A percentile compares a stretch with the other conserved stretches of the same genome.
These are phyloP conservation scores for Platyscapa corneri DNA, from an alignment of 1,140 invertebrate genomes.

Conservation along the genomic window DNA sequence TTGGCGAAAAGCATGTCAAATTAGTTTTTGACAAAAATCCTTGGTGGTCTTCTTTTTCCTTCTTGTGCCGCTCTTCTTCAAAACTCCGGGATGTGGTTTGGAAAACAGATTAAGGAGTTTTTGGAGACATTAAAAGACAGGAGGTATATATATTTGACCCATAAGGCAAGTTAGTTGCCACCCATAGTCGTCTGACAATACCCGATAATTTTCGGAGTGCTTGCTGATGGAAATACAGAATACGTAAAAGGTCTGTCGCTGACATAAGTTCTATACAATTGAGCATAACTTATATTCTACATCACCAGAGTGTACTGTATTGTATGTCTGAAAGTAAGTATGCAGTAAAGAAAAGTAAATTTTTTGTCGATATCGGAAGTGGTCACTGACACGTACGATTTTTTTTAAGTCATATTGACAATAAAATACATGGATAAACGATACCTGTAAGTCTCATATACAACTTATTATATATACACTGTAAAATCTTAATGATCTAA, in stretches of 20 bases:
- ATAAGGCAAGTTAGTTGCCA: neutral
- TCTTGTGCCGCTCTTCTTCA: neutral
- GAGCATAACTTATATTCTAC: neutral
- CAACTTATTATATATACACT: no score
- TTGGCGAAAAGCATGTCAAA: conserved; percentile 49
- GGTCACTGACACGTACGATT: no score
- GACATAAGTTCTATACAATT: neutral
- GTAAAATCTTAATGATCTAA: no score
- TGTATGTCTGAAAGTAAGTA: neutral
- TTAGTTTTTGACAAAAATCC: conserved; percentile 42
- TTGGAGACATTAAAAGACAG: conserved; percentile 13
- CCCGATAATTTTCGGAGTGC: neutral
- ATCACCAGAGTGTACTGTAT: neutral
- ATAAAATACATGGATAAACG: no score
- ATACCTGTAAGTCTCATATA: no score
- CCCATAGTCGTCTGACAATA: conserved; percentile 4
- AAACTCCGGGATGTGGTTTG: neutral
- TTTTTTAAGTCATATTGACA: no score
- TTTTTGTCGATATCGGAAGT: neutral
- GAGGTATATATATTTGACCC: neutral
- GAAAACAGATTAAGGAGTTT: conserved; percentile 33
- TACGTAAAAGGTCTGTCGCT: neutral
- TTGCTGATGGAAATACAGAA: conserved; percentile 9
- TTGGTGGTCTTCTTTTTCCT: conserved; percentile 42
- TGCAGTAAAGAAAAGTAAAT: neutral